Evolutionary conservation across 2,888 invertebrate genomes (phyloP), one percentile per base, ranked within the genome.

Genomic region (Cryptus viduatorius): DNA sequence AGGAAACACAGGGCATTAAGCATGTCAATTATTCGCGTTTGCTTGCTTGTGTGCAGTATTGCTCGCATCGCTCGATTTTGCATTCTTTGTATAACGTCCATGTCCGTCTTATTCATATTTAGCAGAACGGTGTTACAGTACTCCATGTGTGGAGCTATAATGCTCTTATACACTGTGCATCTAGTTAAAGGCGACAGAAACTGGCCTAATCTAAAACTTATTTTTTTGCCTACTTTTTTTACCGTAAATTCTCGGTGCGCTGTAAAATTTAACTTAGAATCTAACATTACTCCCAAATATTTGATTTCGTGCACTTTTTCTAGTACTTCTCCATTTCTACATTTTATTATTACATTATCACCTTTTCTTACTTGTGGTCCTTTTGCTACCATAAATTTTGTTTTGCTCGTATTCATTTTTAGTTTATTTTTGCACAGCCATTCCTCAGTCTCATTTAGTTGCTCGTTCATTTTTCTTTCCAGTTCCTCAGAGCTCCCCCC

Each of bases 1-100:
- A 53, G n/a, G 24, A 79, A 79, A 7, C 44, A 48, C 10, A 71
- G 24, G 7, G 79, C 61, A 1, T 79, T 12, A 1, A 69, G n/a
- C 79, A 79, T 79, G 3, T 71, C 71, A 7, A 37, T 46, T 8
- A 79, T 29, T 61, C 48, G 71, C 14, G 71, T 79, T 0, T 42
- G 1, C 10, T 19, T 59, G 12, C 19, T 71, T n/a, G 71, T 71
- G 1, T 71, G 71, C 10, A 71, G 12, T 37, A 79, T 79, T 8
- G 44, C 46, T 0, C 79, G 59, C 79, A 79, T 79, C 1, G 59
- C 71, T n/a, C 71, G 44, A 59, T 79, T 79, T 48, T 79, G 79
- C 56, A 71, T 44, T 12, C 16, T 46, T 61, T 79, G 71, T n/a
- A 79, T 14, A 1, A 7, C 1, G 2, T 71, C 37, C 0, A 71